These are phyloP conservation scores for Semibalanus balanoides DNA, from an alignment of 1,140 invertebrate genomes.

Conservation along the genomic window DNA sequence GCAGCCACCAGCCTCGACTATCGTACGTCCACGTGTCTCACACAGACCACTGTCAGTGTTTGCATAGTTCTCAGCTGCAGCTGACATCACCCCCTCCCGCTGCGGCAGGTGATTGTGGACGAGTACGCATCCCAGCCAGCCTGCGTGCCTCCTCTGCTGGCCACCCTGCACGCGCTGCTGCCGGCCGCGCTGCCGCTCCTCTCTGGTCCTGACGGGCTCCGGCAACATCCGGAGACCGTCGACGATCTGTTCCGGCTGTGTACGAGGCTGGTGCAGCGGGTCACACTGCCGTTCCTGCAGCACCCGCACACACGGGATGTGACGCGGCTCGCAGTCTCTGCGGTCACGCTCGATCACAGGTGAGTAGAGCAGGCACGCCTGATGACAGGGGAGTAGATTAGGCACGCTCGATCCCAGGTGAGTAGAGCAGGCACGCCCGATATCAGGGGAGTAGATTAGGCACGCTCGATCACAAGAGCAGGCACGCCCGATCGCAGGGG, in stretches of 20 bases:
- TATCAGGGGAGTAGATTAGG: too few relatives aligned
- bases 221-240: constrained; percentile 90
- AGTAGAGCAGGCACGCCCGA: too few relatives aligned
- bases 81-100: background rate
- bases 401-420: too few relatives aligned
- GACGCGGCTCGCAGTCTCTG: constrained; percentile 64
- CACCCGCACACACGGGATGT: constrained; percentile 53
- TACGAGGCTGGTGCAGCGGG: constrained; percentile 69
- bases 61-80: too few relatives aligned
- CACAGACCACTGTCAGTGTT: too few relatives aligned
- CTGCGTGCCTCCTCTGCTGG: constrained; percentile 56
- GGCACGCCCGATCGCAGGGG: too few relatives aligned
- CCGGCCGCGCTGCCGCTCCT: constrained; percentile 67
- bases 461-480: too few relatives aligned
- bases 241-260: constrained; percentile 91
- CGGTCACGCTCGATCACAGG: constrained; percentile 66
- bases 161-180: constrained; percentile 77
- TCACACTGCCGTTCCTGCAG: constrained; percentile 63
- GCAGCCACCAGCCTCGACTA: too few relatives aligned
- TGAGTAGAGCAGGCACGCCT: background rate
- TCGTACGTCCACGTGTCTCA: too few relatives aligned
- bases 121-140: constrained; percentile 62
- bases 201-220: constrained; percentile 52
- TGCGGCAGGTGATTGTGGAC: constrained; percentile 75
- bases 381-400: too few relatives aligned